These are phyloP conservation scores for Ephydatia muelleri DNA, from an alignment of 37 sponge, comb jelly and placozoan species.

Conservation along the genomic window DNA sequence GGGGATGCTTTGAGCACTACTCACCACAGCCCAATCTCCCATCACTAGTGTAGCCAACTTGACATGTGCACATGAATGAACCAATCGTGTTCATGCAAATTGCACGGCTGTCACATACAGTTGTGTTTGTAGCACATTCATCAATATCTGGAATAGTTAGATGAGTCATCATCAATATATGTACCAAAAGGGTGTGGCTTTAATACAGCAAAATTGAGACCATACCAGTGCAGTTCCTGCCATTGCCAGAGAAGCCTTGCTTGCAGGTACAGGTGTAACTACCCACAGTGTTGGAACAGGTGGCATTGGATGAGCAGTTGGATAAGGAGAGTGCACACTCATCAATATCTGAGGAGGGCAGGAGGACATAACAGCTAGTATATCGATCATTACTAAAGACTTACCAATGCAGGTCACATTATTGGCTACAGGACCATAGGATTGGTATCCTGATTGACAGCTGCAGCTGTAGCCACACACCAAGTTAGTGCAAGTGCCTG, in stretches of 20 bases:
- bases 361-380: background rate
- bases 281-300: background rate
- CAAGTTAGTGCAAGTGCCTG: slow-evolving; percentile 8
- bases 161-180: background rate
- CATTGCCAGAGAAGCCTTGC: background rate
- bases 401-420: background rate
- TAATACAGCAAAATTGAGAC: background rate
- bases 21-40: slow-evolving; percentile 5
- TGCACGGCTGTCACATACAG: slow-evolving; percentile 20
- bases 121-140: background rate
- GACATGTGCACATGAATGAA: slow-evolving; percentile 16
- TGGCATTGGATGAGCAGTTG: background rate
- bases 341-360: slow-evolving; percentile 24
- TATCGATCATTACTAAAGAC: background rate
- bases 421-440: slow-evolving; percentile 6
- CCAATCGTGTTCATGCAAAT: slow-evolving; percentile 20
- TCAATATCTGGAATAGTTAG: slow-evolving; percentile 9
- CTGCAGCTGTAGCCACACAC: slow-evolving; percentile 26
- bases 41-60: slow-evolving; percentile 25
- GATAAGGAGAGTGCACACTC: slow-evolving; percentile 10
- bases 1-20: background rate
- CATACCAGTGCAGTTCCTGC: background rate
- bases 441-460: slow-evolving; percentile 43
- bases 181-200: background rate
- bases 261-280: background rate